Base-by-base conservation (phyloP, 2,797 vertebrate genomes). In the Emydoidea blandingii region DNA sequence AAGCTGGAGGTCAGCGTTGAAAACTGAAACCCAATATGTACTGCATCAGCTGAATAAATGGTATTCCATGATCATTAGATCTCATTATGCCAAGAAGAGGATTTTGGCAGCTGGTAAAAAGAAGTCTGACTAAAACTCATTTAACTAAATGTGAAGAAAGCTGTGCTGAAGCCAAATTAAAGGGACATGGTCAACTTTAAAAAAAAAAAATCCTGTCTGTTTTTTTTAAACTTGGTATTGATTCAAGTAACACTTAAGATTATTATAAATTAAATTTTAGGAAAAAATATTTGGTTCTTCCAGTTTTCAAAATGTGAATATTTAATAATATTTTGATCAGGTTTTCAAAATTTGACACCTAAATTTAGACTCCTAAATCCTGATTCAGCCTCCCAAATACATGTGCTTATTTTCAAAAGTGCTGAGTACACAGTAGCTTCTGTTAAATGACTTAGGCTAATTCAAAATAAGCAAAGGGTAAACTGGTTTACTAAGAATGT, bases 71-170 rank as follows among this genome's bases (percentile, higher is more conserved):
- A 90, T 85, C 47, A 86, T 44, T 81, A 89, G 49, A 92, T 90
- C 68, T 87, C 92, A 92, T 96, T 89, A 96, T 85, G 93, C 89
- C 94, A 95, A 94, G 79, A 92, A 68, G 94, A 95, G 96, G 95
- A 91, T 94, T 94, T 96, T 94, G 91, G 3, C 85, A 95, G 56
- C 34, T 91, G 82, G 49, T 90, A 93, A 97, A 97, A 95, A 88
- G 87, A 89, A 96, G 85, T 31, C 9, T 81, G 90, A 94, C 96
- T 90, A 89, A 91, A 95, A 95, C 92, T 90, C 62, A 83, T 83
- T 16, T 23, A 92, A 31, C 23, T 89, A 52, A 81, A 76, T 89
- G 86, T 82, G 92, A 96, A 93, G 59, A 83, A 96, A 92, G n/a
- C 90, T 84, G 86, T 2, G 4, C 86, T 91, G 83, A 95, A 92